Evolutionary conservation across 2,797 vertebrate genomes (phyloP), one percentile per base, ranked within the genome.

Genomic region (Smutsia gigantea): DNA sequence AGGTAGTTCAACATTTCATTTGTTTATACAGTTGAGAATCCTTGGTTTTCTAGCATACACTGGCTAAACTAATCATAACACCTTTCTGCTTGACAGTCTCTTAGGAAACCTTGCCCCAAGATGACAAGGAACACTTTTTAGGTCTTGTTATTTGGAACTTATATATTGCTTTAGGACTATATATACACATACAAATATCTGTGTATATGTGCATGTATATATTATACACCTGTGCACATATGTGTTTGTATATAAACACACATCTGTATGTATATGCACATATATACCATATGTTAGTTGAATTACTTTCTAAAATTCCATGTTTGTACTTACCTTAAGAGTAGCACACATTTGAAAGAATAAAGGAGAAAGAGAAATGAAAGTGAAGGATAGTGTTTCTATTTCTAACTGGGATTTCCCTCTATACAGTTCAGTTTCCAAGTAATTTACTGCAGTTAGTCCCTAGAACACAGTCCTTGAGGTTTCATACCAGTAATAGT

Each of bases 1-100:
- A 87, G 39, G 13, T 81, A 34, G 13, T 81, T 95, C 53, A 77
- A 4, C 86, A 25, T 95, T 93, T 94, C 87, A 68, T 93, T 89
- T 89, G 88, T 97, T 91, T 91, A 57, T 89, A 4, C 77, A 63
- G 39, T 55, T 90, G 59, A 90, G 83, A 85, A 84, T 93, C 55
- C 31, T 88, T 86, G 42, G 8, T 81, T 96, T 87, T 96, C 59
- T 72, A 55, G 63, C 37, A 61, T 31, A 34, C 4, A 49, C 12
- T 68, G 34, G 37, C 71, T 61, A 87, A 84, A 77, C 59, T 84
- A 63, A 68, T 82, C 84, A 55, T 46, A 49, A 18, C 53, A 25
- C 27, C 9, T 94, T 94, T 46, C 82, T 93, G n/a, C 64, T 46
- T 77, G 84, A 66, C 23, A 27, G 14, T 86, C 29, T 94, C 31